Evolutionary conservation across 2,113 vertebrate species (phyloP), one percentile per base, ranked within the genome.

Genomic region (Protobothrops mucrosquamatus): DNA sequence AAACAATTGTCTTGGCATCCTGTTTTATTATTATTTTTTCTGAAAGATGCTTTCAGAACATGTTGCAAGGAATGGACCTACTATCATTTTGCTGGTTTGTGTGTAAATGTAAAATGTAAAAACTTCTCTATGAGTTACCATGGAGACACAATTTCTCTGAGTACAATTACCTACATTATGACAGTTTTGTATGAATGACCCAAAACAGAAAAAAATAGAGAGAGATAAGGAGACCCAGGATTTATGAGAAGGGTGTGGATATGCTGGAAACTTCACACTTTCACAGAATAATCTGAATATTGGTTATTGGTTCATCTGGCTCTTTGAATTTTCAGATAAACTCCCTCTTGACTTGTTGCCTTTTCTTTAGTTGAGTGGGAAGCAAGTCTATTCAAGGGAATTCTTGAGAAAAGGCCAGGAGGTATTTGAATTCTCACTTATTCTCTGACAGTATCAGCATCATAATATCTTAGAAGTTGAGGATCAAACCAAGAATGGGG

Each of bases 1-100:
- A 43, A n/a, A n/a, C 51, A 18, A 22, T 4, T 48, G 23, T 46
- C 22, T 5, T 20, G n/a, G 10, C 0, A 2, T 94, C 87, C 88
- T 81, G 90, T 24, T 95, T 48, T 6, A 9, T 61, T 61, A 8
- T 61, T 61, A 11, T 26, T 1, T 94, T 95, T 93, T 87, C 56
- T 89, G 61, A 51, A 64, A 93, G 56, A 91, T 56, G 85, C 92
- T 95, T 95, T 95, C 43, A 29, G 11, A 10, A 3, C 64, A 89
- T 92, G 93, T 85, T 91, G 6, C 89, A 34, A 93, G 90, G 95
- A 95, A 95, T 89, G 15, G 48, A 39, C 48, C 52, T 94, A 48
- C 26, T 86, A 23, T n/a, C 85, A 88, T 88, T 94, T 89, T 59
- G 55, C 91, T 89, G 59, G 74, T 91, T 95, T 93, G 94, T 94